A percentile compares a stretch with the other conserved stretches of the same genome.
Evolutionary conservation across 2,113 vertebrate genomes (phyloP).

Genomic region (Limnothrissa miodon): DNA sequence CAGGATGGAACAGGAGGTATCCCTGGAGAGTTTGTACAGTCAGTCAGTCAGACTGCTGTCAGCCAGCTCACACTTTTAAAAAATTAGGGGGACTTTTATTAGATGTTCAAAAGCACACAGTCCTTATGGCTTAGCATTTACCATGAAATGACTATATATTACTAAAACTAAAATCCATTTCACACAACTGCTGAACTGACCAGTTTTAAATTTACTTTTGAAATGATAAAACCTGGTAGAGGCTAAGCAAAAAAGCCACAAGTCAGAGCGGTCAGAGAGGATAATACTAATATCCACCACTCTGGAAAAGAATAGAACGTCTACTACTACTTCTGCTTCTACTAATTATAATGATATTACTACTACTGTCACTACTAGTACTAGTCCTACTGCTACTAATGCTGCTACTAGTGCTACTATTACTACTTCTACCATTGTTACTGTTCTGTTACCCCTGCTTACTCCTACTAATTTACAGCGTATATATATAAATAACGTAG

Average conservation of each 20-base stretch:
- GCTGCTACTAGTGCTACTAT: background rate
- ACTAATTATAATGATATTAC: background rate
- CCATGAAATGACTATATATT: too few relatives aligned
- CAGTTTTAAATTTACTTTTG: background rate
- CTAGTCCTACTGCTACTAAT: background rate
- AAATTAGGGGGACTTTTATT: background rate
- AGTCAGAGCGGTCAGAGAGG: background rate
- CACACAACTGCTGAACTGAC: background rate
- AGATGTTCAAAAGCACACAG: background rate
- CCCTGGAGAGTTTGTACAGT: background rate
- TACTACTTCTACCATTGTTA: background rate
- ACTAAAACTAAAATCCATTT: too few relatives aligned
- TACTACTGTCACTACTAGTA: background rate
- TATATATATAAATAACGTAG: too few relatives aligned
- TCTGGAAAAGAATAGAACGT: too few relatives aligned
- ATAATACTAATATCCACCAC: too few relatives aligned
- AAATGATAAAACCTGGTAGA: background rate
- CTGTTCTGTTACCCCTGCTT: background rate
- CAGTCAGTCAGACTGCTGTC: background rate
- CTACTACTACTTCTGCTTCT: background rate
- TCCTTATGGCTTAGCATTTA: too few relatives aligned
- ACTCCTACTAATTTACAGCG: too few relatives aligned
- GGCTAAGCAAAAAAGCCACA: background rate
- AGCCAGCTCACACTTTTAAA: background rate
- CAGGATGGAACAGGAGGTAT: background rate